Base-by-base conservation (phyloP, 53 echinoderm and acorn worm species). In the Mesocentrotus franciscanus region DNA sequence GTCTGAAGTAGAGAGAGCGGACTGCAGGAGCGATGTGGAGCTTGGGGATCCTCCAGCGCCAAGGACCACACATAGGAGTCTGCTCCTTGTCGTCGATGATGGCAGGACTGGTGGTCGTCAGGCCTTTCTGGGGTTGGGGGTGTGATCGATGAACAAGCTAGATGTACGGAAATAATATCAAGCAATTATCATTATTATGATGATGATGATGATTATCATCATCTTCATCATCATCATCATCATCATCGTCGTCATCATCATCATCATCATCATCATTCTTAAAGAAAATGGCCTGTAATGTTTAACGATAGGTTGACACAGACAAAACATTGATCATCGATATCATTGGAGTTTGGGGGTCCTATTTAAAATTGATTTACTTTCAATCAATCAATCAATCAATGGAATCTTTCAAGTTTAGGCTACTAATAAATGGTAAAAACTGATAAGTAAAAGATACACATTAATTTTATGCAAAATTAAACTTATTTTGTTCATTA, bases 1-100 rank as follows among this genome's bases (percentile, higher is more conserved):
- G 81, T 58, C 78, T 60, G 56, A 49, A 56, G 78, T 60, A 81
- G 36, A 93, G 93, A 33, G 93, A 79, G 60, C 81, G 79, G 34
- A 93, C 29, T 34, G 36, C 57, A 36, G 79, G 16, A 30, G 35
- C 60, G 26, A 93, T 59, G 35, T 33, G 60, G 61, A 93, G 79
- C 62, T 81, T 78, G 33, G 93, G 93, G 81, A 93, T 20, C 20
- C 81, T 79, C 93, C 93, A 93, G 42, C 72, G 71, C 76, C 92
- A 92, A 75, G 78, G 27, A 70, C 92, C 55, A 56, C 72, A 76
- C 56, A 55, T 55, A 22, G 92, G 49, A 72, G 76, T 71, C 56
- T 39, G 71, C 27, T 42, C 78, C 76, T 57, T 34, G 71, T 71
- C 57, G 34, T 92, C 75, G 30, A 74, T 74, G 30, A 56, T 71